Conservation (phyloP, 2,888 invertebrate genomes). For the Callyntrura guangdongensis region DNA sequence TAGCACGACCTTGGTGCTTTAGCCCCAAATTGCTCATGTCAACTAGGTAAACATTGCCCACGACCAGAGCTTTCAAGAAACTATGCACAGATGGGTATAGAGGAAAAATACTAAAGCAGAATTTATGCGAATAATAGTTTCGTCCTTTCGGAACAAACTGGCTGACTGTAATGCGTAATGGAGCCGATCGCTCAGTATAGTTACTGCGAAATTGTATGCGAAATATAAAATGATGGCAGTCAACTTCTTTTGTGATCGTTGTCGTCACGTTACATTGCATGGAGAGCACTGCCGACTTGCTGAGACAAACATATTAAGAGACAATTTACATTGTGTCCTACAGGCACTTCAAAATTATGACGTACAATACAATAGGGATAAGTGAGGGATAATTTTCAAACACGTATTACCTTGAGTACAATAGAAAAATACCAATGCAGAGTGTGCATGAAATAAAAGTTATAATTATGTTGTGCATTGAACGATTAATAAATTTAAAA, state of each 20-base stretch:
- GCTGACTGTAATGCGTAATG: no score
- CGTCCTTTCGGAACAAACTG: neutral
- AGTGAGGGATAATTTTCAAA: neutral
- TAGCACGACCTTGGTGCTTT: slow-evolving; percentile 71
- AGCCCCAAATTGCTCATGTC: slow-evolving; percentile 71
- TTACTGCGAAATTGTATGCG: no score
- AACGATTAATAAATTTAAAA: neutral
- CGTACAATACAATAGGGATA: neutral
- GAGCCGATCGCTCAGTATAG: no score
- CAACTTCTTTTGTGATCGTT: neutral
- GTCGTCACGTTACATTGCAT: slow-evolving; percentile 6
- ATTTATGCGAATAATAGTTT: slow-evolving; percentile 19
- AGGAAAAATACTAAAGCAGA: neutral
- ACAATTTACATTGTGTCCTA: neutral
- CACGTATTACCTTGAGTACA: neutral
- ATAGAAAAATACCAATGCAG: neutral
- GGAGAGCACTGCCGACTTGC: neutral
- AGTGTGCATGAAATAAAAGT: neutral
- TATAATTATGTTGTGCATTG: no score
- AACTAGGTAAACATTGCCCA: slow-evolving; percentile 70
- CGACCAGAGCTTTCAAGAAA: slow-evolving; percentile 55
- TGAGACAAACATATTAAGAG: neutral
- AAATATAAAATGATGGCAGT: neutral
- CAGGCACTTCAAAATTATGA: no score
- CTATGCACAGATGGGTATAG: neutral